phyloP scores from a whole-genome alignment of 2,888 invertebrate species.

The Aproaerema taeniolella region DNA sequence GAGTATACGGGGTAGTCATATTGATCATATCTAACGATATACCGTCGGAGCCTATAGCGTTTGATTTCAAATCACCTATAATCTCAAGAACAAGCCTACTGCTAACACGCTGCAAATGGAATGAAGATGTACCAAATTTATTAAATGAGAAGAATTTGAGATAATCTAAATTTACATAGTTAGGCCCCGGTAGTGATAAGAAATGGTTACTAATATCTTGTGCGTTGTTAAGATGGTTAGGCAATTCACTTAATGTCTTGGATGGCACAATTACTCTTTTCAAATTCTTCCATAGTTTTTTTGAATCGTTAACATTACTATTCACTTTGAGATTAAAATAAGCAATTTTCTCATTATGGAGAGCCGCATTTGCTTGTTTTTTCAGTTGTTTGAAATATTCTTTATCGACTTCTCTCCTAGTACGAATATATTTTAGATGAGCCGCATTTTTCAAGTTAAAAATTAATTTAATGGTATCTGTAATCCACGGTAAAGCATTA shows the following conservation, averaged over 20 bases:
- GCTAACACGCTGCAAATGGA: too few species aligned
- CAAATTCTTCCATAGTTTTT: background rate
- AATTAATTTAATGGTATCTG: background rate
- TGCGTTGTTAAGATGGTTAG: background rate
- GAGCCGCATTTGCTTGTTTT: constrained; percentile 38
- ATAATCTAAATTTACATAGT: too few species aligned
- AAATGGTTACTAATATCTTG: background rate
- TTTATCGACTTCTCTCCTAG: background rate
- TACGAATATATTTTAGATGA: background rate
- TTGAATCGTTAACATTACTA: background rate
- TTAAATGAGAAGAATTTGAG: too few species aligned
- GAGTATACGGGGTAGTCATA: too few species aligned
- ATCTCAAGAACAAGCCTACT: too few species aligned
- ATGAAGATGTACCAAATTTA: too few species aligned
- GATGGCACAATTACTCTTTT: background rate
- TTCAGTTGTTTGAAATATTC: constrained; percentile 16
- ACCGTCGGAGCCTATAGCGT: too few species aligned
- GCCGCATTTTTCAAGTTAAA: background rate
- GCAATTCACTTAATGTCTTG: background rate
- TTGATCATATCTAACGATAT: too few species aligned
- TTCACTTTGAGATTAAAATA: background rate
- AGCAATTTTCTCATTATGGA: background rate
- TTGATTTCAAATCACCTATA: too few species aligned
- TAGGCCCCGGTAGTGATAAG: too few species aligned
- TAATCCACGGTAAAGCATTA: background rate